Evolutionary conservation across 2,113 vertebrate species (phyloP).

Genomic region (Xenus cinereus): DNA sequence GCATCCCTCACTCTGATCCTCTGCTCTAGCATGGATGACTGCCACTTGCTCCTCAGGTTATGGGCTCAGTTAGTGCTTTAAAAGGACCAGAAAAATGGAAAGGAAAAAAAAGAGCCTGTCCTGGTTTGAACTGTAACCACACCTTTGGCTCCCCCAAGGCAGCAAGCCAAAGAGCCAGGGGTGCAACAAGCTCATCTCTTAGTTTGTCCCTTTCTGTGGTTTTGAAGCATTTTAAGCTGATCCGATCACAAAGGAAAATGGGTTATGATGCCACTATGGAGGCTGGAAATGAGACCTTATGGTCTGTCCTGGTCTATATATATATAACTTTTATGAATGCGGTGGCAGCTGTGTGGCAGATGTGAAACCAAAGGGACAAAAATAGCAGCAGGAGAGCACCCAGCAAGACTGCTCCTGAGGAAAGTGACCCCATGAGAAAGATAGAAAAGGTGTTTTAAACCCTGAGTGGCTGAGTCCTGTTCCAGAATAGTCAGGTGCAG

Average conservation of each 20-base stretch:
- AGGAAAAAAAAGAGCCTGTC: neutral
- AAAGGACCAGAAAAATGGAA: neutral
- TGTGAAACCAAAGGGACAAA: neutral
- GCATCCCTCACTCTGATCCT: neutral
- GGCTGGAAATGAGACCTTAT: neutral
- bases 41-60: neutral
- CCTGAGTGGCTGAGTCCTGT: neutral
- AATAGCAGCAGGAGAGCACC: neutral
- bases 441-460: neutral
- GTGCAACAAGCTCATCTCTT: neutral
- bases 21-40: neutral
- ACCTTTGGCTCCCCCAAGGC: neutral
- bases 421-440: neutral
- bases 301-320: neutral
- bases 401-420: neutral
- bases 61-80: neutral
- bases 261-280: neutral
- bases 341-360: neutral
- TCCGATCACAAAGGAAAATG: neutral
- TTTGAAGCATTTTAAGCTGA: neutral
- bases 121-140: slow-evolving; percentile 10
- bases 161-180: neutral
- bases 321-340: neutral
- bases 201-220: neutral
- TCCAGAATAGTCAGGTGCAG: neutral